A percentile compares a stretch with the other conserved stretches of the same genome.
Evolutionary conservation across 2,113 vertebrate species (phyloP).

Genomic region (Octodon degus): DNA sequence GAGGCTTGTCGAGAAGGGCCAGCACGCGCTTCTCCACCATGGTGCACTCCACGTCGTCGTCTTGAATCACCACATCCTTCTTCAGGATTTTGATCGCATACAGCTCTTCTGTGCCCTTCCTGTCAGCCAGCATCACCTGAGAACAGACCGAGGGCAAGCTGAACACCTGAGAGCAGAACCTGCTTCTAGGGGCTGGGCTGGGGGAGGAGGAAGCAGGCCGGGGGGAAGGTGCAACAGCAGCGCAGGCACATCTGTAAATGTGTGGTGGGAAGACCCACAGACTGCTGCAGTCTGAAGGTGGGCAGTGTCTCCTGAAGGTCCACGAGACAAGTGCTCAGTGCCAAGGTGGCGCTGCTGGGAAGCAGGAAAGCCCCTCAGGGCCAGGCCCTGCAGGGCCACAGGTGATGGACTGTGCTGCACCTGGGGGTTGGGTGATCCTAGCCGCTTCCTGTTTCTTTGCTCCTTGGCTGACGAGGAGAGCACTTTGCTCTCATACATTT

Average conservation of each 20-base stretch:
- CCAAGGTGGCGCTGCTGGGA: background rate
- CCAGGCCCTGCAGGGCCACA: background rate
- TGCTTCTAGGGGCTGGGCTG: accelerated
- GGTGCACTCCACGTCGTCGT: constrained; percentile 98
- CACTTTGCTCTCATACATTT: background rate
- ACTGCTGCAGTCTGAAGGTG: background rate
- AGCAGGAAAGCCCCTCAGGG: background rate
- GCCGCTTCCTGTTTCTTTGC: background rate
- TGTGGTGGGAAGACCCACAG: accelerated
- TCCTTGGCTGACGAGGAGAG: background rate
- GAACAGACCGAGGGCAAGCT: background rate
- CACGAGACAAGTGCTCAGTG: background rate
- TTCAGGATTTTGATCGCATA: constrained; percentile 98
- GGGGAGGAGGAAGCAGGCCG: background rate
- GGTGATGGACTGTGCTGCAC: background rate
- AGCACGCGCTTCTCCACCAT: constrained; percentile 99
- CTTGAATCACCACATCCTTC: constrained; percentile 99
- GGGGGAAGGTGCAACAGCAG: accelerated
- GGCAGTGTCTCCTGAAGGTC: background rate
- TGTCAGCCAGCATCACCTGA: constrained; percentile 98
- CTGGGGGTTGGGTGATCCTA: background rate
- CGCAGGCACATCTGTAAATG: accelerated
- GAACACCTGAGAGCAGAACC: background rate
- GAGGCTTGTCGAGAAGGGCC: constrained; percentile 94
- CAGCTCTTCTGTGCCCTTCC: constrained; percentile 95